Evolutionary conservation across 2,113 vertebrate species (phyloP).

Genomic region (Rostratula benghalensis): DNA sequence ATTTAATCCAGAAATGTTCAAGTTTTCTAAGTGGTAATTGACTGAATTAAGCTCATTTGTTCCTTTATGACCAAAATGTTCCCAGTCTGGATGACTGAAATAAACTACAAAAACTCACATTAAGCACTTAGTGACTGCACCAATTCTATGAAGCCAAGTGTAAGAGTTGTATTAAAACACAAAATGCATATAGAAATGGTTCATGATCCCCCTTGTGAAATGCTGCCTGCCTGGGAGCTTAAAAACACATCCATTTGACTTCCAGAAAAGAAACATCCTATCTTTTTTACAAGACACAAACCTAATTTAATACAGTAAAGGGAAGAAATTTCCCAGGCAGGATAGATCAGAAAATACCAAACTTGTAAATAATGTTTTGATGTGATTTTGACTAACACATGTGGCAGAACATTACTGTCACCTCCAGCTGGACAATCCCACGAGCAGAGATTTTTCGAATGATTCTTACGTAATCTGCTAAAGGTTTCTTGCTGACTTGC

Average conservation of each 20-base stretch:
- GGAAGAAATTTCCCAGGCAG: background rate
- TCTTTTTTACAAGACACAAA: background rate
- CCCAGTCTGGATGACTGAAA: background rate
- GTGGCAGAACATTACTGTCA: background rate
- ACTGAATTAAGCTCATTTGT: background rate
- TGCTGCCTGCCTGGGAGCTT: background rate
- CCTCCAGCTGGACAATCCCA: background rate
- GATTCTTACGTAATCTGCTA: background rate
- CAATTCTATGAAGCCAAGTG: rapidly evolving
- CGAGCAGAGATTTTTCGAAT: background rate
- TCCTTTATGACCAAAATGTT: background rate
- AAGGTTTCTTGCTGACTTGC: conserved; percentile 12
- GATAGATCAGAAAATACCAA: background rate
- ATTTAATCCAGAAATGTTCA: background rate
- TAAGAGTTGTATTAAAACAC: background rate
- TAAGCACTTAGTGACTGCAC: background rate
- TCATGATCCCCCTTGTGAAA: background rate
- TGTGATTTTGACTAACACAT: background rate
- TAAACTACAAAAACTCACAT: background rate
- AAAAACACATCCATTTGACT: background rate
- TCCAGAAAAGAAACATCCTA: background rate
- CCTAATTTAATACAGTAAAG: background rate
- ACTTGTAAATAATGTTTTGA: background rate
- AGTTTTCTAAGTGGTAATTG: background rate
- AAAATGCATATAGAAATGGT: background rate